Conservation (phyloP, 2,113 vertebrate species). For the Collichthys lucidus region DNA sequence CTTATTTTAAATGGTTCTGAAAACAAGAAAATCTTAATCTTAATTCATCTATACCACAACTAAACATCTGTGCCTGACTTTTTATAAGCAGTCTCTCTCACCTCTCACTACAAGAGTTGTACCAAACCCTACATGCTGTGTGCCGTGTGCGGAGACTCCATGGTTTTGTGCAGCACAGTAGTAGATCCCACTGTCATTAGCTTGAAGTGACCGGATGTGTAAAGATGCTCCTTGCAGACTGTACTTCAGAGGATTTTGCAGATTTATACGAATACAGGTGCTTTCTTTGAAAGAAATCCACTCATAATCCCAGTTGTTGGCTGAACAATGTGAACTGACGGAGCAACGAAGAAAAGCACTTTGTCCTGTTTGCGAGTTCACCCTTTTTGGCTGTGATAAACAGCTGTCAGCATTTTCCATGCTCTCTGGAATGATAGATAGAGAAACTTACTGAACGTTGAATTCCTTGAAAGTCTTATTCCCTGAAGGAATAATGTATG, state of each 20-base stretch:
- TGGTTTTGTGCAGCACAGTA: slow-evolving; percentile 57
- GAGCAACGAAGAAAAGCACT: slow-evolving; percentile 49
- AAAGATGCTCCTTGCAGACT: neutral
- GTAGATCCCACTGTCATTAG: slow-evolving; percentile 78
- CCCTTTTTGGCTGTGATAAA: slow-evolving; percentile 3
- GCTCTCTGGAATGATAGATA: slow-evolving; percentile 37
- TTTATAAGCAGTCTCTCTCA: slow-evolving; percentile 44
- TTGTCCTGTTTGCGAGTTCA: slow-evolving; percentile 22
- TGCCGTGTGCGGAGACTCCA: rapidly evolving
- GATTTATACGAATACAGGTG: neutral
- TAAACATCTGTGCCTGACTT: neutral
- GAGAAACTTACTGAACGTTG: neutral
- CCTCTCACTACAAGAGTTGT: slow-evolving; percentile 71
- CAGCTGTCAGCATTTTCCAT: neutral
- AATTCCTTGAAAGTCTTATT: neutral
- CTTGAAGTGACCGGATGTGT: slow-evolving; percentile 42
- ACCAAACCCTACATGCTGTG: slow-evolving; percentile 57
- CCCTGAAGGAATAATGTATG: neutral
- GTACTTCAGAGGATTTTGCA: neutral
- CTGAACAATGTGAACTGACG: neutral
- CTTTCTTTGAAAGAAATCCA: slow-evolving; percentile 69
- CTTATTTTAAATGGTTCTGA: slow-evolving; percentile 9
- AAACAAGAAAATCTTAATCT: slow-evolving; percentile 27
- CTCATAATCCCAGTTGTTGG: rapidly evolving
- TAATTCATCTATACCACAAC: neutral